phyloP scores from a whole-genome alignment of 1,140 invertebrate genomes.

The Homarus americanus region DNA sequence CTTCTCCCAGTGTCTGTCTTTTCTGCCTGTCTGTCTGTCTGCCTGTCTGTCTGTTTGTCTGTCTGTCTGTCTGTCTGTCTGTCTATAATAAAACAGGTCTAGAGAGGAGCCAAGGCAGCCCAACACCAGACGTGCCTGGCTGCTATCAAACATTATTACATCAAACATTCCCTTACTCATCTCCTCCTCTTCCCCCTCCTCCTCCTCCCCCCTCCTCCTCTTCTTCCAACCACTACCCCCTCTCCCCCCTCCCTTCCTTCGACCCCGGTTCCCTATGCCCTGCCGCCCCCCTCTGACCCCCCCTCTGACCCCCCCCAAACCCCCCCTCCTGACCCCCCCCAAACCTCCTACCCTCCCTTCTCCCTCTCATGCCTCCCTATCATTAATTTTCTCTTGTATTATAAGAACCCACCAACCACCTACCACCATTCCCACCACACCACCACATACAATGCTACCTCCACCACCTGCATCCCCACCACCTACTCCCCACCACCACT shows the following conservation, averaged over 20 bases:
- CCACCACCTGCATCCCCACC: too few relatives aligned
- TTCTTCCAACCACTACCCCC: too few relatives aligned
- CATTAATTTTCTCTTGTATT: constrained; percentile 15
- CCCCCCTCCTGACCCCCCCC: background rate
- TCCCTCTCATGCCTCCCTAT: background rate
- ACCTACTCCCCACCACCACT: too few relatives aligned
- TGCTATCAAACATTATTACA: constrained; percentile 1
- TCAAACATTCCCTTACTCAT: background rate
- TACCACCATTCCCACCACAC: background rate
- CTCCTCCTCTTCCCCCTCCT: background rate
- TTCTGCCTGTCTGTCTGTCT: too few relatives aligned
- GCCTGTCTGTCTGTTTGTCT: too few relatives aligned
- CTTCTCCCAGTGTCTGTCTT: too few relatives aligned
- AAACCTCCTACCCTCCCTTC: background rate
- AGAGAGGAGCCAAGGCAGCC: too few relatives aligned
- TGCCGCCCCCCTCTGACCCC: background rate
- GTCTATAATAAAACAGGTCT: too few relatives aligned
- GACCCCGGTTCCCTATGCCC: too few relatives aligned
- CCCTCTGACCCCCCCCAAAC: too few relatives aligned
- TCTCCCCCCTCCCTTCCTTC: background rate
- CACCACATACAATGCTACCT: too few relatives aligned
- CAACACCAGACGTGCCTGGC: background rate
- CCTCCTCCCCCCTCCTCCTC: background rate
- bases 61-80: too few relatives aligned
- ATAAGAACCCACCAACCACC: background rate